These are phyloP conservation scores for Carduelis carduelis DNA, from an alignment of 2,797 vertebrate species.

Conservation along the genomic window DNA sequence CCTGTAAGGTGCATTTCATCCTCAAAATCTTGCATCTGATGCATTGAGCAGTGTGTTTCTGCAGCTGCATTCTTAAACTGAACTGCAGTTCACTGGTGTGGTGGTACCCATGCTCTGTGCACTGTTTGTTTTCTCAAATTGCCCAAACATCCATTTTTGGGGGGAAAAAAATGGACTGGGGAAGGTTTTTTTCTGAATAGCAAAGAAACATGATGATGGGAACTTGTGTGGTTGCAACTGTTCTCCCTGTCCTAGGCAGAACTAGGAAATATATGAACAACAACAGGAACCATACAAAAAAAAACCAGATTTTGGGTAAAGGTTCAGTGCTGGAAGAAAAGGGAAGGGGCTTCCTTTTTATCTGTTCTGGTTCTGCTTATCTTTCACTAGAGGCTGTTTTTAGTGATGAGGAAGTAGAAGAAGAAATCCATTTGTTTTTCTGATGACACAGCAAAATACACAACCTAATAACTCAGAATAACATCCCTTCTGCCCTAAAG, in stretches of 20 bases:
- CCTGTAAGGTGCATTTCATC: not conserved
- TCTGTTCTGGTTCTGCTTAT: slow-evolving; percentile 60
- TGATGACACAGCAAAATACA: slow-evolving; percentile 55
- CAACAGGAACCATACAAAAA: slow-evolving; percentile 49
- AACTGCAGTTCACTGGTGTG: not conserved
- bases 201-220: not conserved
- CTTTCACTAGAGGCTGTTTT: slow-evolving; percentile 52
- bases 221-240: not conserved
- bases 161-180: not conserved
- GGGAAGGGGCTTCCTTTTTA: slow-evolving; percentile 50
- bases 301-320: slow-evolving; percentile 36
- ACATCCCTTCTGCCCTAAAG: slow-evolving; percentile 56
- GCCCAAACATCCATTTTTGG: accelerated
- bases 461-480: slow-evolving; percentile 49
- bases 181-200: not conserved
- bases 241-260: not conserved
- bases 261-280: slow-evolving; percentile 32
- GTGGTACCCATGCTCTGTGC: not conserved
- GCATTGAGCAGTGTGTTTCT: not conserved
- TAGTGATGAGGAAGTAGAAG: slow-evolving; percentile 58
- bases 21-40: not conserved
- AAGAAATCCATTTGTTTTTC: slow-evolving; percentile 55
- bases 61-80: not conserved
- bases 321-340: slow-evolving; percentile 40
- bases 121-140: not conserved